Evolutionary conservation across 2,797 vertebrate genomes (phyloP).

Genomic region (Sphenodon punctatus): DNA sequence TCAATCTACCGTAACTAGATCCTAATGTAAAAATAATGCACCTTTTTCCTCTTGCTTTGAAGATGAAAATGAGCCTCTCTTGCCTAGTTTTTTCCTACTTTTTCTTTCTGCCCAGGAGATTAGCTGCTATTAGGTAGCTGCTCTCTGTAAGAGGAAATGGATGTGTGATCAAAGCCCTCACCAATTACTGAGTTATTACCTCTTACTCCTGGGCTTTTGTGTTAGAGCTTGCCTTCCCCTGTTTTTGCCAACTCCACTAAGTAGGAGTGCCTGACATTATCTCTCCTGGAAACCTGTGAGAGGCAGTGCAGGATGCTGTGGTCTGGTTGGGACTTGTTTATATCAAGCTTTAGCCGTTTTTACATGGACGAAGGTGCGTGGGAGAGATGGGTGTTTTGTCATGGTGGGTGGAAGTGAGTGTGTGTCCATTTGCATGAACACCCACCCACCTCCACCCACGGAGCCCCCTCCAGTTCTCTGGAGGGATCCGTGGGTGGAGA

Average conservation of each 20-base stretch:
- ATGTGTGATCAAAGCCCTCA: constrained; percentile 75
- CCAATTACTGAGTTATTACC: constrained; percentile 70
- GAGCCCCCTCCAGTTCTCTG: too few relatives aligned
- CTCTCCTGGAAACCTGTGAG: neutral
- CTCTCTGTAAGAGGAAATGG: constrained; percentile 66
- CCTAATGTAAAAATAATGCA: constrained; percentile 70
- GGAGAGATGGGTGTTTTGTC: too few relatives aligned
- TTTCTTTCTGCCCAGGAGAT: constrained; percentile 55
- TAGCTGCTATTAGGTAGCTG: constrained; percentile 66
- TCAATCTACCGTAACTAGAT: constrained; percentile 72
- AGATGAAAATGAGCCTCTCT: constrained; percentile 67
- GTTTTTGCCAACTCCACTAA: constrained; percentile 26
- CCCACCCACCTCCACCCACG: too few relatives aligned
- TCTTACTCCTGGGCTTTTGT: constrained; percentile 39
- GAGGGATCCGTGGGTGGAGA: too few relatives aligned
- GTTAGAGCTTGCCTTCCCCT: neutral
- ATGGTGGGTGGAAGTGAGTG: too few relatives aligned
- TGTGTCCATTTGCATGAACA: too few relatives aligned
- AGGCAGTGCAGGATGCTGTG: neutral
- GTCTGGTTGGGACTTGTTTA: constrained; percentile 21
- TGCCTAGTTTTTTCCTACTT: constrained; percentile 39
- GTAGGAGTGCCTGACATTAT: neutral
- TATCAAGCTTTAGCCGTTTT: constrained; percentile 5
- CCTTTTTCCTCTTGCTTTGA: constrained; percentile 68
- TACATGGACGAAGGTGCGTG: too few relatives aligned